phyloP scores from a whole-genome alignment of 2,797 vertebrate genomes.

The Spinibarbus caldwelli region DNA sequence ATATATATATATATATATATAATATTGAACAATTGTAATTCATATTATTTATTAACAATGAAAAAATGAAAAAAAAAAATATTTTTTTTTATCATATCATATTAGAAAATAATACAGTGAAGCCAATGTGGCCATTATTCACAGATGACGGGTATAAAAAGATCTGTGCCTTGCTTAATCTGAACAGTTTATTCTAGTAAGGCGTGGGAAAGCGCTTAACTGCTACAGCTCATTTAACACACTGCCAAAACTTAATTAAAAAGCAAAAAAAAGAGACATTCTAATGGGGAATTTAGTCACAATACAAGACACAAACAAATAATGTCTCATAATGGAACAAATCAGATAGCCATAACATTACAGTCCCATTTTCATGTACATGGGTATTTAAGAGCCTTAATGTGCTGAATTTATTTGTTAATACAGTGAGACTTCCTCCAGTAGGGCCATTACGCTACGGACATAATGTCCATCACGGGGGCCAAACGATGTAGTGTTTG shows the following conservation, averaged over 20 bases:
- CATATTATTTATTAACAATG: background rate
- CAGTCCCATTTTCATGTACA: constrained; percentile 31
- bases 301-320: constrained; percentile 44
- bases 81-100: background rate
- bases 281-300: constrained; percentile 49
- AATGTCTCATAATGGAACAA: constrained; percentile 39
- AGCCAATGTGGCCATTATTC: background rate
- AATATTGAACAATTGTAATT: background rate
- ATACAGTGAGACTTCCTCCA: constrained; percentile 38
- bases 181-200: constrained; percentile 21
- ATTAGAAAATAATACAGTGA: background rate
- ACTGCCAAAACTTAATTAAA: constrained; percentile 48
- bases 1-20: too few relatives aligned
- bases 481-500: constrained; percentile 38
- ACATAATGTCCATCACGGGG: constrained; percentile 48
- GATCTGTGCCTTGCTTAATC: constrained; percentile 30
- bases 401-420: constrained; percentile 25
- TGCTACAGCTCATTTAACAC: constrained; percentile 43
- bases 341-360: constrained; percentile 34
- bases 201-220: background rate
- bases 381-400: constrained; percentile 22
- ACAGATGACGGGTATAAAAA: constrained; percentile 12
- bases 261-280: constrained; percentile 28
- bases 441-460: constrained; percentile 26
- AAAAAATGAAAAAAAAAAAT: too few relatives aligned